These are phyloP conservation scores for Eupeodes luniger DNA, from an alignment of 2,888 invertebrate genomes.

Conservation along the genomic window DNA sequence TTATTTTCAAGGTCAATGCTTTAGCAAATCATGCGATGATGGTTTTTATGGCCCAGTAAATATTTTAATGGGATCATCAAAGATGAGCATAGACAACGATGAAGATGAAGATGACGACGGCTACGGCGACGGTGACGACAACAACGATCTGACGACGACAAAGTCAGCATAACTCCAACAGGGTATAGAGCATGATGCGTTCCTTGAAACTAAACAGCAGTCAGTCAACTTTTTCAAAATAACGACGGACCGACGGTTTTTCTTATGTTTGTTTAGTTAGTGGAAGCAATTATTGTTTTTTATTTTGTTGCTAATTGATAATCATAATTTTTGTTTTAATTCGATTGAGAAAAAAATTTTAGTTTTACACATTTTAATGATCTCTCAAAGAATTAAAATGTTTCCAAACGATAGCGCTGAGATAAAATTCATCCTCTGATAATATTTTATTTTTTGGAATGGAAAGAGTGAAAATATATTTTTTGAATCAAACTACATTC, in stretches of 20 bases:
- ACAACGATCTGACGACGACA: constrained; percentile 2
- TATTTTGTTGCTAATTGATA: background rate
- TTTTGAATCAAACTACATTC: constrained; percentile 22
- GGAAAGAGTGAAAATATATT: background rate
- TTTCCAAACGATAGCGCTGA: background rate
- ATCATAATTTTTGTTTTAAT: background rate
- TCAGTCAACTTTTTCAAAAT: constrained; percentile 23
- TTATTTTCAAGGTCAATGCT: constrained; percentile 81
- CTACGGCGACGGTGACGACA: background rate
- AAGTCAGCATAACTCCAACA: constrained; percentile 9
- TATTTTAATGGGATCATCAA: constrained; percentile 81
- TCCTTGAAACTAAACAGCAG: background rate
- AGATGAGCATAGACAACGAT: constrained; percentile 55
- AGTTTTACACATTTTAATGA: constrained; percentile 28
- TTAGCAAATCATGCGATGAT: constrained; percentile 82
- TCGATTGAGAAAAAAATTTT: background rate
- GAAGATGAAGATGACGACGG: background rate
- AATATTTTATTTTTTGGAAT: background rate
- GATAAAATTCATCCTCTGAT: constrained; percentile 23
- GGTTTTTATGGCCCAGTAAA: constrained; percentile 83
- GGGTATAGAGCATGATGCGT: background rate
- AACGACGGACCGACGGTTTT: constrained; percentile 4
- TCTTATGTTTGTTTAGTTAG: background rate
- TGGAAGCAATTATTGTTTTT: constrained; percentile 14
- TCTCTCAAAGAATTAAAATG: constrained; percentile 29